Conservation (phyloP, 1,140 invertebrate genomes). For the Diorhabda carinulata region DNA sequence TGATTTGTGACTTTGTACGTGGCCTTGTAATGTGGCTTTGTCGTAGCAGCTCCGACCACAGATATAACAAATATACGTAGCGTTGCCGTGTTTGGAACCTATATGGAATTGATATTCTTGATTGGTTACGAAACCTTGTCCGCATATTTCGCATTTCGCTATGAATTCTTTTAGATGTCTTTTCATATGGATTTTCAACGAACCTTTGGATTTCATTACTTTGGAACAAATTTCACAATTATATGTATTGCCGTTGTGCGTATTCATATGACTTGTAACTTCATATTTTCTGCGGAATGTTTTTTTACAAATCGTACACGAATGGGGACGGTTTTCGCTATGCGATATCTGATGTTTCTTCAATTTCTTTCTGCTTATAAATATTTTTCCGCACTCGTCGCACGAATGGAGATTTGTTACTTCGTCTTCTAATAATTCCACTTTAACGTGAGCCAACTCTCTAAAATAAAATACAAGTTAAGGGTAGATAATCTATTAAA, state of each 20-base stretch:
- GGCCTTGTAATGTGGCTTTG: slow-evolving; percentile 36
- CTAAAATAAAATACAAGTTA: neutral
- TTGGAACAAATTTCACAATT: slow-evolving; percentile 48
- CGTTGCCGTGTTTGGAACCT: slow-evolving; percentile 29
- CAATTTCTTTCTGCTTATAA: slow-evolving; percentile 52
- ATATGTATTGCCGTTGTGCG: slow-evolving; percentile 41
- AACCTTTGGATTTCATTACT: slow-evolving; percentile 64
- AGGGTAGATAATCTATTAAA: too few relatives aligned
- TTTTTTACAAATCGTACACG: slow-evolving; percentile 52
- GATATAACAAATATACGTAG: slow-evolving; percentile 30
- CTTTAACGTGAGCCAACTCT: neutral
- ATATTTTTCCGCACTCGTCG: slow-evolving; percentile 55
- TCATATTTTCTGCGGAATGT: slow-evolving; percentile 35
- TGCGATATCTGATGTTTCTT: slow-evolving; percentile 58
- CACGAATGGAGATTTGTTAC: slow-evolving; percentile 17
- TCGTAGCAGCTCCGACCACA: slow-evolving; percentile 60
- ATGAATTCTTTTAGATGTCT: slow-evolving; percentile 56
- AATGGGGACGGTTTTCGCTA: slow-evolving; percentile 57
- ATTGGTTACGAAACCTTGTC: slow-evolving; percentile 36
- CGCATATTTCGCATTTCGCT: slow-evolving; percentile 34
- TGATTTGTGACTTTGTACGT: slow-evolving; percentile 33
- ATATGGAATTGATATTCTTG: slow-evolving; percentile 31
- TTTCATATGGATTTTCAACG: slow-evolving; percentile 61
- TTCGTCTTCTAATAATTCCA: neutral
- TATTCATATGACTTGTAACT: slow-evolving; percentile 51